A percentile compares a stretch with the other conserved stretches of the same genome.
phyloP scores from a whole-genome alignment of 2,113 vertebrate species.

The Solea solea region DNA sequence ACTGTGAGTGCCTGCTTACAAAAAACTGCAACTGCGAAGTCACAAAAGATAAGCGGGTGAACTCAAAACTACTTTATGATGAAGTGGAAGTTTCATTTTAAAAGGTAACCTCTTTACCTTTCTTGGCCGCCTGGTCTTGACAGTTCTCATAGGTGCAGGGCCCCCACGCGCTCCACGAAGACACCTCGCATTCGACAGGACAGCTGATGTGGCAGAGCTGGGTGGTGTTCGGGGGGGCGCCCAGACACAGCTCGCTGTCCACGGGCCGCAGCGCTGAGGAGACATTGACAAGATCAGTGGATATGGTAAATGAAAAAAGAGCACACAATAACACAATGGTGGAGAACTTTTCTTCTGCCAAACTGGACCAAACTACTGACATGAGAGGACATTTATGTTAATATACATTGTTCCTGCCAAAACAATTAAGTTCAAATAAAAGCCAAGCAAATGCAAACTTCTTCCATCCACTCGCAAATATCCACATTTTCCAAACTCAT shows the following conservation, averaged over 20 bases:
- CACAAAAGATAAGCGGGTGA: too few relatives aligned
- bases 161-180: constrained; percentile 94
- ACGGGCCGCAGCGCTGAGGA: constrained; percentile 88
- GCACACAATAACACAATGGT: constrained; percentile 11
- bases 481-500: too few relatives aligned
- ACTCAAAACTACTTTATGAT: too few relatives aligned
- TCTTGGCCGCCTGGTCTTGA: constrained; percentile 91
- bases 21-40: too few relatives aligned
- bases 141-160: constrained; percentile 96
- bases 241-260: constrained; percentile 85
- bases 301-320: too few relatives aligned
- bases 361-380: too few relatives aligned
- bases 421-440: too few relatives aligned
- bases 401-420: too few relatives aligned
- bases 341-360: neutral
- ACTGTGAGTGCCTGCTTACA: too few relatives aligned
- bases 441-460: too few relatives aligned
- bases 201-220: constrained; percentile 95
- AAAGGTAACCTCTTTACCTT: constrained; percentile 79
- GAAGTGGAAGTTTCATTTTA: neutral
- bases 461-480: too few relatives aligned
- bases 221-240: constrained; percentile 86
- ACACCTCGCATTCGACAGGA: constrained; percentile 92
- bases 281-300: constrained; percentile 14
- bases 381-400: too few relatives aligned